Evolutionary conservation across 2,888 invertebrate genomes (phyloP).

Genomic region (Myathropa florea): DNA sequence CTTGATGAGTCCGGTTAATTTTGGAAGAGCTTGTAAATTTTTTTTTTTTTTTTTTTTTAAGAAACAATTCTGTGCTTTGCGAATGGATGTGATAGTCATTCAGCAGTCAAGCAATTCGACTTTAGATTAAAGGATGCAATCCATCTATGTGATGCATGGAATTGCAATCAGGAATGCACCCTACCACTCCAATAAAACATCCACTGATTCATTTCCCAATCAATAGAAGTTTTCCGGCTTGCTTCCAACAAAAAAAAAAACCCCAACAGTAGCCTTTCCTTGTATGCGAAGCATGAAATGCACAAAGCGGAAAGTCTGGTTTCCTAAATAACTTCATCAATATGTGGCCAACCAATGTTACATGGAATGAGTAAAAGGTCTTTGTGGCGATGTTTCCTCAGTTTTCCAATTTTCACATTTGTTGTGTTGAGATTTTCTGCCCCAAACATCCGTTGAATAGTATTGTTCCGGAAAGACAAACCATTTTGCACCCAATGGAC

Average conservation of each 20-base stretch:
- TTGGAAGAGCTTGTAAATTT: background rate
- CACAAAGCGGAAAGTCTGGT: background rate
- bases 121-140: too few relatives aligned
- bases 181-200: too few relatives aligned
- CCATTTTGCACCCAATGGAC: conserved; percentile 43
- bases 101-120: background rate
- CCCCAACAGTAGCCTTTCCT: background rate
- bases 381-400: conserved; percentile 48
- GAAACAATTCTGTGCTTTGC: too few relatives aligned
- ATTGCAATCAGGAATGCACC: too few relatives aligned
- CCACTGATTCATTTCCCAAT: too few relatives aligned
- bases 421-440: conserved; percentile 64
- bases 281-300: background rate
- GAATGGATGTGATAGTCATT: background rate
- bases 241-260: background rate
- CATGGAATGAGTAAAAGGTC: background rate
- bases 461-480: conserved; percentile 47
- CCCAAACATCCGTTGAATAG: conserved; percentile 48
- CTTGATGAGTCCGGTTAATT: background rate
- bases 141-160: too few relatives aligned
- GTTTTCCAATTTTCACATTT: conserved; percentile 67
- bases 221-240: too few relatives aligned
- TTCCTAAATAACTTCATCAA: conserved; percentile 46
- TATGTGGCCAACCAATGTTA: conserved; percentile 35
- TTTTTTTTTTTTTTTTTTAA: too few relatives aligned